A percentile compares a stretch with the other conserved stretches of the same genome.
Conservation (phyloP, 2,888 invertebrate species). For the Neria commutata region DNA sequence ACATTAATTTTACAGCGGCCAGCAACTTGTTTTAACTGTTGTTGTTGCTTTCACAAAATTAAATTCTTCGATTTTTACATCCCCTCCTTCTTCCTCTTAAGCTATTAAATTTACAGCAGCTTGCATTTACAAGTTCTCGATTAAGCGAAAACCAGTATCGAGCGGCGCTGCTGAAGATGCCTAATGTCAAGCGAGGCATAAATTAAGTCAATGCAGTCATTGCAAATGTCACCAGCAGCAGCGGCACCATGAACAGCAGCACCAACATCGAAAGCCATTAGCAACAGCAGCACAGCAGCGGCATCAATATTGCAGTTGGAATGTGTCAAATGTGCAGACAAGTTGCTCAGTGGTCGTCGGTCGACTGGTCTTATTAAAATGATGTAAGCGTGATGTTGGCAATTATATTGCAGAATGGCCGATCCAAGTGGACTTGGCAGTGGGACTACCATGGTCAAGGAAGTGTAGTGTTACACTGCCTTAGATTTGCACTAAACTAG, state of each 20-base stretch:
- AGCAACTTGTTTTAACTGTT: no score
- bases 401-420: constrained; percentile 33
- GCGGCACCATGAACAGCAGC: constrained; percentile 12
- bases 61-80: no score
- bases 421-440: constrained; percentile 18
- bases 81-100: no score
- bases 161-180: constrained; percentile 35
- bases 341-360: no score
- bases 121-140: no score
- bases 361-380: constrained; percentile 44
- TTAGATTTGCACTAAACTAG: neutral
- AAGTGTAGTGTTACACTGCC: constrained; percentile 16
- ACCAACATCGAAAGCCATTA: neutral
- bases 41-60: no score
- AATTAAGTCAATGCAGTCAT: constrained; percentile 43
- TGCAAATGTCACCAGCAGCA: constrained; percentile 38
- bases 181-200: constrained; percentile 57
- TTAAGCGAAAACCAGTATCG: neutral
- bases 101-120: no score
- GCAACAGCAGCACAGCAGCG: constrained; percentile 1
- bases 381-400: constrained; percentile 47
- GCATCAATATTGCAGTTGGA: no score
- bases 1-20: neutral
- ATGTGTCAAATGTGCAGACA: no score
- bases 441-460: constrained; percentile 46